Base-by-base conservation (phyloP, 1,140 invertebrate species). In the Centruroides sculpturatus region DNA sequence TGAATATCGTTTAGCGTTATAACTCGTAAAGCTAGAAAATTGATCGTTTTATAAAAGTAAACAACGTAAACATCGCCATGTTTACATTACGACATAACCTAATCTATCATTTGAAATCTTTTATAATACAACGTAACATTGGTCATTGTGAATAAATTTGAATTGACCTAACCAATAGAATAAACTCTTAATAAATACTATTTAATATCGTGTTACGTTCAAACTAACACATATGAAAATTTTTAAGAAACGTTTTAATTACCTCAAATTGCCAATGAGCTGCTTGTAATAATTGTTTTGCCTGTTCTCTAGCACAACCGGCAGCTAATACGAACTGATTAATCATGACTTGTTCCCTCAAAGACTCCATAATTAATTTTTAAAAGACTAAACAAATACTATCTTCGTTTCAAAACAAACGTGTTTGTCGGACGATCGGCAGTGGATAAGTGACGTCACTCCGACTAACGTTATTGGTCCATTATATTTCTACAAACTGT, bases 231-330 rank as follows among this genome's bases (percentile, higher is more conserved):
- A 41, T 1, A 41, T 8, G 41, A 41, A 6, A 23, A 41, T 41
- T 41, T 41, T 41, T 41, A 41, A 41, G 41, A 41, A 41, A 41
- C 41, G 8, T 6, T n/a, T n/a, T 23, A 36, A 23, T 53, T 80
- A 93, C 91, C 87, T 95, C 89, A 75, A 93, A 94, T 79, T 94
- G 89, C 91, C 91, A 95, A 76, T 93, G 88, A 68, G 89, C 86
- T 65, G 89, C 84, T 75, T 91, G 87, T 68, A 95, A 78, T 74
- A 92, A 82, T 73, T 92, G 87, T 82, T 89, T 91, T 23, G 91
- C 91, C 77, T 95, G 90, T 77, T 94, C 91, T 67, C 85, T 80
- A 65, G 89, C 87, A 78, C 89, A 92, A 70, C 91, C 90, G 67
- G 90, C 89, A 53, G 88, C 90, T 74, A 89, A 76, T 66, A 93